A percentile compares a stretch with the other conserved stretches of the same genome.
These are phyloP conservation scores for Holotrichia oblita DNA, from an alignment of 1,140 invertebrate species.

Conservation along the genomic window DNA sequence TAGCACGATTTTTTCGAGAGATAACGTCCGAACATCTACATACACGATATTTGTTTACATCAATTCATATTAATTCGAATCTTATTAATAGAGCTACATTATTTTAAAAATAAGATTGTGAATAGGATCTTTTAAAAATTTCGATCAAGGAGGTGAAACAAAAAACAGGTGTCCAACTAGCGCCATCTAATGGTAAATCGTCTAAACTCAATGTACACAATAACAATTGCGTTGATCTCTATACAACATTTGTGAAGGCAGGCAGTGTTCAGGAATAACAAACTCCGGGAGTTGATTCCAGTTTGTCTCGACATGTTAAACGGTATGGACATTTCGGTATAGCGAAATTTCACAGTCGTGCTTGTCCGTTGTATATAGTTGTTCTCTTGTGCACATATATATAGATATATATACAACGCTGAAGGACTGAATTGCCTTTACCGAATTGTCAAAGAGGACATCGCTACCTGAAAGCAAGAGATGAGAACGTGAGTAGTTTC, in stretches of 20 bases:
- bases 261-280: not conserved
- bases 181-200: not conserved
- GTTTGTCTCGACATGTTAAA: not conserved
- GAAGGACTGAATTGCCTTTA: not conserved
- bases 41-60: no score
- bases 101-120: not conserved
- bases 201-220: not conserved
- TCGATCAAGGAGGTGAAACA: no score
- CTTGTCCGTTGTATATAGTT: not conserved
- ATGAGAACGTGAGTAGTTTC: not conserved
- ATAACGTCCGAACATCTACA: no score
- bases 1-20: no score
- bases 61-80: no score
- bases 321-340: not conserved
- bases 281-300: not conserved
- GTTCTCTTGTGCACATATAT: no score
- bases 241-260: not conserved
- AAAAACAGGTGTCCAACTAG: not conserved
- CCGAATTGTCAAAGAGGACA: not conserved
- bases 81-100: no score
- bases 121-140: not conserved
- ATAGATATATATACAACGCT: not conserved
- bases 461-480: not conserved
- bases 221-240: conserved; percentile 10
- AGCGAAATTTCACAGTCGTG: not conserved